A percentile compares a stretch with the other conserved stretches of the same genome.
phyloP scores from a whole-genome alignment of 2,113 vertebrate genomes.

The Lampris incognitus region DNA sequence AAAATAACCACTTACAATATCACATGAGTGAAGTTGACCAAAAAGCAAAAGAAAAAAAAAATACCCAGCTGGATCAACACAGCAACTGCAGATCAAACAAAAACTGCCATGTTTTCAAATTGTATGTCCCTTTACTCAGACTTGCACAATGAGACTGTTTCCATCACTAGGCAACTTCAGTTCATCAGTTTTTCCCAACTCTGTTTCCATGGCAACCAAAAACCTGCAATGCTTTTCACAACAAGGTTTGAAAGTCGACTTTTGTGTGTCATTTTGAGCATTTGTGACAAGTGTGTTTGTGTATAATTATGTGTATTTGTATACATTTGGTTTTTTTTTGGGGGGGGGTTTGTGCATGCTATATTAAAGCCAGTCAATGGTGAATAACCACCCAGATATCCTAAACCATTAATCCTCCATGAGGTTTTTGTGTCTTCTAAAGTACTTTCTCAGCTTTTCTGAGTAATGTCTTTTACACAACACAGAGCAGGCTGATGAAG shows the following conservation, averaged over 20 bases:
- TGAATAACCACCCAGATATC: not conserved
- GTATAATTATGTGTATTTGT: constrained; percentile 6
- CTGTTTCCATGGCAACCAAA: constrained; percentile 74
- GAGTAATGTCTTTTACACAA: constrained; percentile 25
- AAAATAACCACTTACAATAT: not conserved
- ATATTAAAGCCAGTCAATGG: not conserved
- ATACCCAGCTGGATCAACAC: not conserved
- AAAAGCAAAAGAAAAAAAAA: constrained; percentile 12
- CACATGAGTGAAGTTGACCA: constrained; percentile 1
- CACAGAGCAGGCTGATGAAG: constrained; percentile 32
- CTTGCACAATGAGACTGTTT: not conserved
- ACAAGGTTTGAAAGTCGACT: constrained; percentile 22
- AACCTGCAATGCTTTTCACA: constrained; percentile 34
- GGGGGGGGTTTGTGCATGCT: constrained; percentile 8
- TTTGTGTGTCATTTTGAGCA: not conserved
- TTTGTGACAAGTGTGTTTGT: not conserved
- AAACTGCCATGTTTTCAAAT: constrained; percentile 4
- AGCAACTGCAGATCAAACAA: not conserved
- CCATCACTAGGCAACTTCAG: constrained; percentile 41
- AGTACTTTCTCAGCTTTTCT: constrained; percentile 7
- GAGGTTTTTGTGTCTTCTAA: not conserved
- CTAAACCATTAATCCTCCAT: not conserved
- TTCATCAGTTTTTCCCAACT: constrained; percentile 17
- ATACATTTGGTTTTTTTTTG: constrained; percentile 6
- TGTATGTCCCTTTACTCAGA: constrained; percentile 2